Conservation (phyloP, 2,888 invertebrate species). For the Noctua janthina region DNA sequence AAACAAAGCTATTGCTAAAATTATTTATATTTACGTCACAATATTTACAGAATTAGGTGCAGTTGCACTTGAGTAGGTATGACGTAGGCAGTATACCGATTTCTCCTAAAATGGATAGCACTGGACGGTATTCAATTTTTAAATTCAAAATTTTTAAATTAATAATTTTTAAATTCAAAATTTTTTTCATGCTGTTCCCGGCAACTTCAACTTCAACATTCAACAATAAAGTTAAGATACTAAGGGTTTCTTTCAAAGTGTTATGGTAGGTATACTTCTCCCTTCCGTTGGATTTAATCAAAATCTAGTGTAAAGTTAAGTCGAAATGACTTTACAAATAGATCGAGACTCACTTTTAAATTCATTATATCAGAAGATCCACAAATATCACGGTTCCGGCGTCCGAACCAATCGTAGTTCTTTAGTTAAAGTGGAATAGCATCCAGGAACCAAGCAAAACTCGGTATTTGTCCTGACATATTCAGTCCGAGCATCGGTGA, state of each 20-base stretch:
- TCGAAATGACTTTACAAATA: slow-evolving; percentile 6
- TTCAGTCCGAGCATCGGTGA: slow-evolving; percentile 42
- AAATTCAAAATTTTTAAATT: no score
- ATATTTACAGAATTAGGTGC: neutral
- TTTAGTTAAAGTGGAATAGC: slow-evolving; percentile 47
- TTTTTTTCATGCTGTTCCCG: no score
- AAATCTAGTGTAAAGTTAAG: neutral
- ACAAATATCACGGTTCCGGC: slow-evolving; percentile 24
- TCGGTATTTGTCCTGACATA: slow-evolving; percentile 22
- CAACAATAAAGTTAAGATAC: neutral
- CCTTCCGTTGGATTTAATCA: neutral
- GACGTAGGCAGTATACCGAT: neutral
- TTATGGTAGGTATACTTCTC: neutral
- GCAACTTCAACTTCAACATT: neutral
- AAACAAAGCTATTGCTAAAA: neutral
- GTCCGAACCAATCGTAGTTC: slow-evolving; percentile 42
- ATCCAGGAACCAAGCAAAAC: slow-evolving; percentile 20
- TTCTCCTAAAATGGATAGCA: neutral
- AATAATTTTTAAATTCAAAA: no score
- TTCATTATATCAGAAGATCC: neutral
- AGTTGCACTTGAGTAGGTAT: neutral
- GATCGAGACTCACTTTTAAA: slow-evolving; percentile 7
- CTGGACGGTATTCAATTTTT: neutral
- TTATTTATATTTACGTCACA: slow-evolving; percentile 12
- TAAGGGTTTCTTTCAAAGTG: neutral